Conservation (phyloP, 2,113 vertebrate species). For the Australoheros scitulus region DNA sequence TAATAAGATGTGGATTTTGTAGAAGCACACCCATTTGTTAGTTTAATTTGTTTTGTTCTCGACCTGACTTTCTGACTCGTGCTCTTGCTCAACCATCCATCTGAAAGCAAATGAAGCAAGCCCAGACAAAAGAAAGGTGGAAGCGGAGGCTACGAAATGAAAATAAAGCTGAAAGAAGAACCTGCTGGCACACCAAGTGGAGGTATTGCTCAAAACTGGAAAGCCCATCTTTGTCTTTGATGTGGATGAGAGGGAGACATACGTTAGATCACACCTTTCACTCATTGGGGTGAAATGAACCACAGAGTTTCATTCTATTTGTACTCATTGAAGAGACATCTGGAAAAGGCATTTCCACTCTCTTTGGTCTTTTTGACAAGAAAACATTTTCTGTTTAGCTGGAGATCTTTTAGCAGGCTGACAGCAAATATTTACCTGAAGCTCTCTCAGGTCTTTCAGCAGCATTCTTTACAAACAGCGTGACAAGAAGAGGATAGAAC, state of each 20-base stretch:
- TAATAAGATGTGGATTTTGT: slow-evolving; percentile 7
- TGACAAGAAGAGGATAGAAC: background rate
- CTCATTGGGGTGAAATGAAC: slow-evolving; percentile 20
- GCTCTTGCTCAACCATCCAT: background rate
- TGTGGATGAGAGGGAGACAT: slow-evolving; percentile 21
- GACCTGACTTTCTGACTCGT: background rate
- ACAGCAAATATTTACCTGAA: slow-evolving; percentile 56
- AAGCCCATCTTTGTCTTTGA: slow-evolving; percentile 44
- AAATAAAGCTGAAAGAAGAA: slow-evolving; percentile 36
- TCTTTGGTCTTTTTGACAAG: slow-evolving; percentile 6
- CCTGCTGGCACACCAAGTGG: slow-evolving; percentile 27
- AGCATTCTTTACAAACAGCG: background rate
- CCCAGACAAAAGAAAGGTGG: slow-evolving; percentile 1
- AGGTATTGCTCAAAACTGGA: slow-evolving; percentile 42
- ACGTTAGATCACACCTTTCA: slow-evolving; percentile 39
- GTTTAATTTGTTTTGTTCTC: background rate
- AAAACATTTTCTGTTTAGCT: slow-evolving; percentile 19
- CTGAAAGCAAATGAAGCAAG: slow-evolving; percentile 15
- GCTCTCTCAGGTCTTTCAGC: slow-evolving; percentile 21
- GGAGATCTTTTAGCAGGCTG: slow-evolving; percentile 17
- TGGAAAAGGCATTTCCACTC: slow-evolving; percentile 35
- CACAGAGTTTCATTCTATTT: slow-evolving; percentile 12
- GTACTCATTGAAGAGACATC: slow-evolving; percentile 40
- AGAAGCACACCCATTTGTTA: background rate
- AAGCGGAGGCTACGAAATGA: slow-evolving; percentile 13